Percentiles rank a stretch among this genome's conserved stretches.
Evolutionary conservation across 2,113 vertebrate species (phyloP).

Genomic region (Mastomys coucha): DNA sequence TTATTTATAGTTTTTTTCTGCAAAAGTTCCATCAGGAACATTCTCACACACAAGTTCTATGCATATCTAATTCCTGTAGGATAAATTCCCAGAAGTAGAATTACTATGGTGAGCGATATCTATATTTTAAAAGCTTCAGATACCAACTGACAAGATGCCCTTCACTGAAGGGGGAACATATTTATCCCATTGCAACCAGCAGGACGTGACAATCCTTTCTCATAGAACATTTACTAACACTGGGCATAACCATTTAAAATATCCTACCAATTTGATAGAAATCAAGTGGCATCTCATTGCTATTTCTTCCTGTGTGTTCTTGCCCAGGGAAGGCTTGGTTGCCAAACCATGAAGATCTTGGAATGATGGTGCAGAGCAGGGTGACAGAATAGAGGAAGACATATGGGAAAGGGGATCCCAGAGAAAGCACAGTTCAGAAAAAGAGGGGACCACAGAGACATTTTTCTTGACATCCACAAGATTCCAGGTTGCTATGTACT

Average conservation of each 20-base stretch:
- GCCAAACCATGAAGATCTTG: slow-evolving; percentile 51
- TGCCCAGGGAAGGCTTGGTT: slow-evolving; percentile 3
- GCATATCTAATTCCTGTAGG: slow-evolving; percentile 62
- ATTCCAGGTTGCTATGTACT: slow-evolving; percentile 38
- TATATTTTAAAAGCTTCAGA: slow-evolving; percentile 63
- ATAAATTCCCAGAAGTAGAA: slow-evolving; percentile 74
- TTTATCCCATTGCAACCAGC: slow-evolving; percentile 1
- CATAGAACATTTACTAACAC: slow-evolving; percentile 32
- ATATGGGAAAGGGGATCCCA: slow-evolving; percentile 8
- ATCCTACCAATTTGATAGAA: slow-evolving; percentile 15
- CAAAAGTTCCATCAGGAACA: slow-evolving; percentile 56
- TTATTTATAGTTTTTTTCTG: slow-evolving; percentile 57
- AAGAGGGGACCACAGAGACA: neutral
- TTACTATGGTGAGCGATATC: slow-evolving; percentile 65
- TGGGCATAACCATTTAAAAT: slow-evolving; percentile 1
- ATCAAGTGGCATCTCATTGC: slow-evolving; percentile 11
- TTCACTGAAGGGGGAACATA: slow-evolving; percentile 18
- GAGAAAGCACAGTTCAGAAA: slow-evolving; percentile 26
- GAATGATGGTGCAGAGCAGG: slow-evolving; percentile 34
- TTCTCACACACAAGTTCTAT: slow-evolving; percentile 69
- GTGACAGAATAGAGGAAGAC: slow-evolving; percentile 50
- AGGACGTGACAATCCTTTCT: neutral
- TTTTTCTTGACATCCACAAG: slow-evolving; percentile 31
- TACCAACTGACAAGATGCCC: slow-evolving; percentile 58
- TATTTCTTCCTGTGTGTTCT: slow-evolving; percentile 54